These are phyloP conservation scores for Napeogenes inachia DNA, from an alignment of 2,888 invertebrate genomes.

Conservation along the genomic window DNA sequence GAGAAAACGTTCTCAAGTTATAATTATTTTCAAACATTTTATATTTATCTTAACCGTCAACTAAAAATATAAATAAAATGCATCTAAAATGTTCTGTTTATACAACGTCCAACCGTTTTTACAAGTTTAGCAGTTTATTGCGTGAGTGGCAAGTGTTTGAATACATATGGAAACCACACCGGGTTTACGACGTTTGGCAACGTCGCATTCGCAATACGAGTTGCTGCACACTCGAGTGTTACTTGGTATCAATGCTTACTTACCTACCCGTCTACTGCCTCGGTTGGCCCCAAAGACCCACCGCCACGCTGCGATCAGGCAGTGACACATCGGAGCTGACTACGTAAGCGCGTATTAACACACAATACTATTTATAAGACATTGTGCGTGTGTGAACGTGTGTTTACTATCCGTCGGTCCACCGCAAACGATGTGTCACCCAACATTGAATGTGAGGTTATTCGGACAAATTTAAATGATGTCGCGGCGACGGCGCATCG, in stretches of 20 bases:
- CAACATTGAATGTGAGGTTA: conserved; percentile 62
- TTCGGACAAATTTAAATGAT: conserved; percentile 57
- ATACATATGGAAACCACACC: conserved; percentile 44
- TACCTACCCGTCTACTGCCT: conserved; percentile 52
- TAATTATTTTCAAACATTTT: too few species aligned
- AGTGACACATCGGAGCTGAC: conserved; percentile 64
- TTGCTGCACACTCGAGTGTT: conserved; percentile 50
- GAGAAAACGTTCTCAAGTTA: too few species aligned
- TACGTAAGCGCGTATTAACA: conserved; percentile 68
- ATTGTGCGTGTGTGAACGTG: conserved; percentile 62
- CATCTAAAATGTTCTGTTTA: not conserved
- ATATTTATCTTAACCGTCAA: too few species aligned
- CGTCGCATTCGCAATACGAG: conserved; percentile 50
- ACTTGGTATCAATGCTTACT: conserved; percentile 31
- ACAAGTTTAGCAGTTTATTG: conserved; percentile 12
- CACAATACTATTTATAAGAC: conserved; percentile 70
- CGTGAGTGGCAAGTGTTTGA: conserved; percentile 18
- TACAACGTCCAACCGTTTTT: conserved; percentile 1
- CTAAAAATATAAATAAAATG: not conserved
- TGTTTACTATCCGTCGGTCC: conserved; percentile 70
- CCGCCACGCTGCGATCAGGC: conserved; percentile 46
- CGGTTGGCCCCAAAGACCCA: conserved; percentile 38
- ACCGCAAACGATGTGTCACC: conserved; percentile 71
- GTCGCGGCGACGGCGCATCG: conserved; percentile 33
- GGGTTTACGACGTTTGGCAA: conserved; percentile 56